A percentile compares a stretch with the other conserved stretches of the same genome.
Evolutionary conservation across 30 jellyfish, hydroid and myxozoan genomes (phyloP).

Genomic region (Mastigias papua): DNA sequence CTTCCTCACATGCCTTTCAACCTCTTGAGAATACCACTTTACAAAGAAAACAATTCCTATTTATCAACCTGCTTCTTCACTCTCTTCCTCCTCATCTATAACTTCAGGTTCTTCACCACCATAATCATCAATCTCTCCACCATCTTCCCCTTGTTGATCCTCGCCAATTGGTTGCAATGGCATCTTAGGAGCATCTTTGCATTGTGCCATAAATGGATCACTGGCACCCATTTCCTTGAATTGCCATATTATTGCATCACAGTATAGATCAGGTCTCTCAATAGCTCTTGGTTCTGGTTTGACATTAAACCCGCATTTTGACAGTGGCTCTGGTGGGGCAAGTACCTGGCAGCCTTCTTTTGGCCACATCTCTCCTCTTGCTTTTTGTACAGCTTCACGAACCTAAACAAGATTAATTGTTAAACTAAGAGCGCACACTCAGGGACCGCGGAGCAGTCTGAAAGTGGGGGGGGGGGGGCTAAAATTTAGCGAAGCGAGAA

Average conservation of each 20-base stretch:
- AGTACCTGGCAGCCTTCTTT: constrained; percentile 60
- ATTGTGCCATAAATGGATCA: constrained; percentile 73
- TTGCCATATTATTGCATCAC: constrained; percentile 81
- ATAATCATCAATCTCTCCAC: neutral
- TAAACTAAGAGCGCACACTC: neutral
- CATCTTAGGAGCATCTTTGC: constrained; percentile 72
- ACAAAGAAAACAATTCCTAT: neutral
- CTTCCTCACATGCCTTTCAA: no score
- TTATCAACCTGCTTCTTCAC: constrained; percentile 14
- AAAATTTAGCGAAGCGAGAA: no score
- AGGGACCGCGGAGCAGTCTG: no score
- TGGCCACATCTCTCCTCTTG: constrained; percentile 74
- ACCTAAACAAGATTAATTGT: neutral
- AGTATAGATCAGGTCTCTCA: constrained; percentile 67
- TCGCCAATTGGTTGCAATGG: constrained; percentile 27
- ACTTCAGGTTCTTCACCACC: constrained; percentile 9
- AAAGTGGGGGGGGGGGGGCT: no score
- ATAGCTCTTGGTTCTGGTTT: constrained; percentile 64
- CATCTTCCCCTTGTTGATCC: constrained; percentile 13
- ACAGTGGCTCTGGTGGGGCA: constrained; percentile 70
- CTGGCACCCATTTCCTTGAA: constrained; percentile 82
- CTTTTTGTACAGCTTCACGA: constrained; percentile 54
- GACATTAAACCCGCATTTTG: constrained; percentile 79
- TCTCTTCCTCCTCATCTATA: constrained; percentile 20
- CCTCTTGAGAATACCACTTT: neutral